Base-by-base conservation (phyloP, 1,140 invertebrate species). In the Bilobella aurantiaca region DNA sequence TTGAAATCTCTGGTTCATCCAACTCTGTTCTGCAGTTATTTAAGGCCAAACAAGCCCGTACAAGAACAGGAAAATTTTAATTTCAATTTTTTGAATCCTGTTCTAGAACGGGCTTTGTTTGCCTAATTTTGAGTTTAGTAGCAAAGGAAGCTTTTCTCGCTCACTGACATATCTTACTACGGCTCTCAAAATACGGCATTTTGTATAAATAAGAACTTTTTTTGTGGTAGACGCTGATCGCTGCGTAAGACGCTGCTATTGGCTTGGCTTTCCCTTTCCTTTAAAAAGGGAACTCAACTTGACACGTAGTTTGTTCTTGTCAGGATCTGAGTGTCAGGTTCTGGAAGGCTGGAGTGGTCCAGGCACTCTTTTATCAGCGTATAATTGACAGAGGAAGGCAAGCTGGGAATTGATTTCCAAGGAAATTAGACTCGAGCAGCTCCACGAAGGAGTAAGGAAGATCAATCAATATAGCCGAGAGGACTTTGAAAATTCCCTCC, bases 291-390 rank as follows among this genome's bases (percentile, higher is more conserved):
- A 53, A 53, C 49, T 53, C 49, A 53, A 53, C 49, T 53, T 53
- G 49, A 53, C 49, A 53, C 49, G 49, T 53, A 53, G 49, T 53
- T 53, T 53, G 49, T 53, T 53, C 49, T 53, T 53, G 49, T 53
- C 49, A 53, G 49, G 14, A 23, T 53, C 49, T n/a, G n/a, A 53
- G 49, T 53, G 49, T 53, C 49, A 53, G 49, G 49, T 53, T 23
- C 14, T 12, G 49, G 12, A 53, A 23, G 34, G 8, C 8, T 12
- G 34, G 34, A 12, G 34, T 42, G 18, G 34, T 42, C 49, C 49
- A 53, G 12, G 3, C 49, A 53, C 49, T 23, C 14, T 53, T 53
- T 53, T 53, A 53, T 53, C 49, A 53, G 25, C 49, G 49, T 12
- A 23, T 53, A 53, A 53, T 53, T 53, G 49, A 53, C 49, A 53